phyloP scores from a whole-genome alignment of 2,888 invertebrate species.

The Mactromeris polynyma region DNA sequence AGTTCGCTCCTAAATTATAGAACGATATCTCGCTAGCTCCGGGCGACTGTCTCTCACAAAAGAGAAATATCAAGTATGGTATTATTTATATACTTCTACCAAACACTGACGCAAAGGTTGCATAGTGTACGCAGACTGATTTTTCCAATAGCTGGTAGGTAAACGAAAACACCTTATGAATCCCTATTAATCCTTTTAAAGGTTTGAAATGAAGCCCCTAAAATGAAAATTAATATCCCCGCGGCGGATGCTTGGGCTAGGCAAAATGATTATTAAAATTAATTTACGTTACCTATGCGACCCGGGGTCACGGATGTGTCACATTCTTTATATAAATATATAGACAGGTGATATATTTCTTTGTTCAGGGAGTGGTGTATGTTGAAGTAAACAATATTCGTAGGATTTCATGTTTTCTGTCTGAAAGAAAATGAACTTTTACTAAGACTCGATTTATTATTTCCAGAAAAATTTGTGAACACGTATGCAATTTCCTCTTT shows the following conservation, averaged over 20 bases:
- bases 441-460: too few species aligned
- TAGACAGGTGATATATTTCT: too few species aligned
- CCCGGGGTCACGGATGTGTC: too few species aligned
- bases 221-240: constrained; percentile 5
- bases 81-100: neutral
- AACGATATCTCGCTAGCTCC: neutral
- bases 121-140: neutral
- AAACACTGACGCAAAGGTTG: neutral
- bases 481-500: too few species aligned
- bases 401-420: too few species aligned
- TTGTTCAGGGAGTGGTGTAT: too few species aligned
- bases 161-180: neutral
- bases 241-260: neutral
- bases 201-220: neutral
- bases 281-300: too few species aligned
- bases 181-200: neutral
- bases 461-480: too few species aligned
- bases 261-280: too few species aligned
- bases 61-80: neutral
- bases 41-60: constrained; percentile 1
- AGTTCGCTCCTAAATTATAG: neutral
- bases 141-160: constrained; percentile 14
- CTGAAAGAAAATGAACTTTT: too few species aligned
- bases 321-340: too few species aligned
- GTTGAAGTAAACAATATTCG: too few species aligned